Percentiles rank a stretch among this genome's conserved stretches.
phyloP scores from a whole-genome alignment of 2,888 invertebrate species.

The Eupithecia insigniata region DNA sequence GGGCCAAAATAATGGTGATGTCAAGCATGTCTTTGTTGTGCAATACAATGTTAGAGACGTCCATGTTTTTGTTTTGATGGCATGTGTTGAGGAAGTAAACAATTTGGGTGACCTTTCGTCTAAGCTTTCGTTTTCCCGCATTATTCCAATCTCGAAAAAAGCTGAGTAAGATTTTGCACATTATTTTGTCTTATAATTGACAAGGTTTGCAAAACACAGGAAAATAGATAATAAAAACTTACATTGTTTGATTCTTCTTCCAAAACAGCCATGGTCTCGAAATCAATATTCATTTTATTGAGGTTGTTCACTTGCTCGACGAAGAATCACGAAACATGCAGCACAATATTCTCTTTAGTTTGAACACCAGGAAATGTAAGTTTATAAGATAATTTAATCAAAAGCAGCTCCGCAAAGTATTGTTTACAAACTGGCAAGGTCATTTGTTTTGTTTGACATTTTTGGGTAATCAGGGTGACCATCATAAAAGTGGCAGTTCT shows the following conservation, averaged over 20 bases:
- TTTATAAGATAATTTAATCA: conserved; percentile 77
- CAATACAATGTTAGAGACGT: conserved; percentile 54
- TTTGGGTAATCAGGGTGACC: too few relatives aligned
- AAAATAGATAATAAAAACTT: conserved; percentile 68
- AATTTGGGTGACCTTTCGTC: conserved; percentile 14
- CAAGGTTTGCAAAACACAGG: background rate
- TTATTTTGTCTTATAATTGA: background rate
- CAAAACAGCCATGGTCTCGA: conserved; percentile 86
- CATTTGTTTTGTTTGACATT: conserved; percentile 75
- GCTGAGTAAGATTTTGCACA: background rate
- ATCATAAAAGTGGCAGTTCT: too few relatives aligned
- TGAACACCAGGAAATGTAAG: conserved; percentile 77
- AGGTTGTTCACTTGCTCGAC: conserved; percentile 17
- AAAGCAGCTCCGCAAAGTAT: conserved; percentile 77
- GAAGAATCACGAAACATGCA: conserved; percentile 44
- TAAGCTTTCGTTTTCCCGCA: too few relatives aligned
- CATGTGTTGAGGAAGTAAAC: conserved; percentile 34
- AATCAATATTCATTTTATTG: conserved; percentile 81
- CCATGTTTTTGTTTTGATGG: conserved; percentile 37
- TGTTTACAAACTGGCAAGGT: conserved; percentile 93
- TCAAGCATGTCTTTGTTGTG: conserved; percentile 66
- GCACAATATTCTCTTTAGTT: conserved; percentile 58
- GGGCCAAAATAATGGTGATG: conserved; percentile 44
- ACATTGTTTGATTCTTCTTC: conserved; percentile 86
- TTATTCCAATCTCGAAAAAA: background rate